Base-by-base conservation (phyloP, 2,888 invertebrate species). In the Mythimna albipuncta region DNA sequence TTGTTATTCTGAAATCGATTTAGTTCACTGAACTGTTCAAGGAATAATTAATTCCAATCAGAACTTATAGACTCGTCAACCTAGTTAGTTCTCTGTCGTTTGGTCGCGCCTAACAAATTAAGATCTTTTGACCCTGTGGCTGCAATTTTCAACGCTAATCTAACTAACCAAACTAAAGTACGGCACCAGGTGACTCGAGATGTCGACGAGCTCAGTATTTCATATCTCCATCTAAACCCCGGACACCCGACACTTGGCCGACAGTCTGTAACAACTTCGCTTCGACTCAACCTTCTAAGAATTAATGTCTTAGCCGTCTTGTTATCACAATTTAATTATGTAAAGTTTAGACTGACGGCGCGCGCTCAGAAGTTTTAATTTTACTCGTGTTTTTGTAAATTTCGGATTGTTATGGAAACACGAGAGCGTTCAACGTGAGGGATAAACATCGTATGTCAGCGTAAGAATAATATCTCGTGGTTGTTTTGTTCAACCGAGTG, bases 251-350 rank as follows among this genome's bases (percentile, higher is more conserved):
- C 50, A 61, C 44, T 38, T 32, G 1, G 19, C 41, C 32, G 21
- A 11, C 38, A 65, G 44, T 69, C 76, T 19, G 19, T 58, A 6
- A 62, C 62, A 70, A 69, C 61, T 59, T 47, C 13, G 35, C 11
- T 6, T 65, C n/a, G 41, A 69, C 69, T 63, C n/a, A 69, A 62
- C 44, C 35, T 59, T 71, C 52, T 61, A 44, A 59, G 6, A 66
- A 44, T 52, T 7, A 35, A 62, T 38, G 58, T 58, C 71, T 61
- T 16, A 41, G 59, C 61, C 52, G 13, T 62, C n/a, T 79, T 64
- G 59, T 64, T 71, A 63, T 62, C 62, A 64, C 54, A 62, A 72
- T 57, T 78, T 78, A 65, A 82, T 65, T 70, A 70, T 38, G 19
- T 47, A 57, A 77, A 54, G 58, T 65, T 75, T 62, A n/a, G 11